phyloP scores from a whole-genome alignment of 2,797 vertebrate species.

The Danio albolineatus region DNA sequence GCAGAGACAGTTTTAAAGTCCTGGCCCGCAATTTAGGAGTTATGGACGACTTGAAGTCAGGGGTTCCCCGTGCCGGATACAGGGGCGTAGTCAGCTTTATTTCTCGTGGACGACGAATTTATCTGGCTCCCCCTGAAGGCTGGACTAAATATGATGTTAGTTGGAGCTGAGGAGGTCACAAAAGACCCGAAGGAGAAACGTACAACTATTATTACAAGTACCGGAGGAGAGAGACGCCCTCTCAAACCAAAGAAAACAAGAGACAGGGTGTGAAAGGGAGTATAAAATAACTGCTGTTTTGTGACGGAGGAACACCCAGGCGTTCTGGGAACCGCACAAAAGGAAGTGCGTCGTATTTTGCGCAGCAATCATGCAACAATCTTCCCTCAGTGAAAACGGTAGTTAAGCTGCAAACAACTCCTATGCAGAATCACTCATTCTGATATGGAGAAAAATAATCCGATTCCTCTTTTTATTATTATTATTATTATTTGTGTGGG shows the following conservation, averaged over 20 bases:
- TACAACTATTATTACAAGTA: slow-evolving; percentile 40
- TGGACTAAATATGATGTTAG: slow-evolving; percentile 90
- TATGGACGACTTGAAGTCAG: slow-evolving; percentile 97
- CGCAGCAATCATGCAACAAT: slow-evolving; percentile 35
- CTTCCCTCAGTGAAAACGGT: slow-evolving; percentile 25
- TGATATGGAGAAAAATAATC: not conserved
- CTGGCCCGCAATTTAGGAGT: slow-evolving; percentile 88
- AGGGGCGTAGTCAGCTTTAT: slow-evolving; percentile 89
- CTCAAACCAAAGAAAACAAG: slow-evolving; percentile 79
- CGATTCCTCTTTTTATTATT: not conserved
- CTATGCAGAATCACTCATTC: slow-evolving; percentile 12
- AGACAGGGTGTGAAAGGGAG: slow-evolving; percentile 51
- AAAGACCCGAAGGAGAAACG: slow-evolving; percentile 1
- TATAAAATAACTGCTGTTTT: slow-evolving; percentile 34
- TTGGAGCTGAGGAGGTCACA: slow-evolving; percentile 85
- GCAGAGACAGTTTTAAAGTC: slow-evolving; percentile 90
- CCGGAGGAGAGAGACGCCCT: slow-evolving; percentile 62
- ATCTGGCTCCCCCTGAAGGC: slow-evolving; percentile 86
- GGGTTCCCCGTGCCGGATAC: slow-evolving; percentile 93
- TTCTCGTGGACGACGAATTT: slow-evolving; percentile 88
- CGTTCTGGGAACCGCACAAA: slow-evolving; percentile 43
- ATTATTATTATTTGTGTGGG: slow-evolving; percentile 15
- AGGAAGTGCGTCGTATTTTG: slow-evolving; percentile 26
- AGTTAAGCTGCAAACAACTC: slow-evolving; percentile 22
- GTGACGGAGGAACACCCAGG: slow-evolving; percentile 43